These are phyloP conservation scores for Zophobas morio DNA, from an alignment of 1,140 invertebrate species.

Conservation along the genomic window DNA sequence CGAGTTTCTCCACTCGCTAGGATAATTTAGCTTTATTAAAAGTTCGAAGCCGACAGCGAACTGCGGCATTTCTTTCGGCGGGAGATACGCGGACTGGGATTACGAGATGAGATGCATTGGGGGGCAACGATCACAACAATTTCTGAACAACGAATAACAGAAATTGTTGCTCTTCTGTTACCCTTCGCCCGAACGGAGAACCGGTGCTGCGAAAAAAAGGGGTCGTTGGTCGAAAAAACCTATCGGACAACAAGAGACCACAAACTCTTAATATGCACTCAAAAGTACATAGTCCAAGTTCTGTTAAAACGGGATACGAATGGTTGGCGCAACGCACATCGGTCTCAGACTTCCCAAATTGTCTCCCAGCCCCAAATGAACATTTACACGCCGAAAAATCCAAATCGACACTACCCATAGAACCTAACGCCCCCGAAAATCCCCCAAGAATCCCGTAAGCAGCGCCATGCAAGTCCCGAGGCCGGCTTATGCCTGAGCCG, in stretches of 20 bases:
- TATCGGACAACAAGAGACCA: too few species aligned
- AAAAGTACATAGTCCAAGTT: too few species aligned
- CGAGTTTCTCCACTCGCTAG: slow-evolving; percentile 46
- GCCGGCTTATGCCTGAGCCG: slow-evolving; percentile 50
- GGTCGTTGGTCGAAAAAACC: too few species aligned
- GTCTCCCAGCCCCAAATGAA: not conserved
- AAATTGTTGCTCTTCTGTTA: too few species aligned
- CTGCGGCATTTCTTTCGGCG: slow-evolving; percentile 43
- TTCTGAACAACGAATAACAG: too few species aligned
- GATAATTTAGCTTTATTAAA: slow-evolving; percentile 56
- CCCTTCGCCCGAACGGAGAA: too few species aligned
- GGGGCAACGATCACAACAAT: too few species aligned
- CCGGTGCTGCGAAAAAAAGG: too few species aligned
- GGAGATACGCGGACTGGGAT: not conserved
- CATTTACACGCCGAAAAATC: slow-evolving; percentile 19
- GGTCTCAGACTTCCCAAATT: not conserved
- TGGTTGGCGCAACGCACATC: not conserved
- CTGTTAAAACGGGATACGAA: too few species aligned
- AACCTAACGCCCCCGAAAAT: slow-evolving; percentile 35
- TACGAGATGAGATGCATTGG: not conserved
- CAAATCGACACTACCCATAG: slow-evolving; percentile 19
- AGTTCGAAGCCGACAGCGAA: slow-evolving; percentile 43
- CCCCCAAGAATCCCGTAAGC: slow-evolving; percentile 28
- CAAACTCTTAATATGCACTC: too few species aligned
- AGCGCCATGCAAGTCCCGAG: slow-evolving; percentile 1